Percentiles rank a stretch among this genome's conserved stretches.
phyloP scores from a whole-genome alignment of 2,888 invertebrate species.

The Brachynemurus nebulosus region DNA sequence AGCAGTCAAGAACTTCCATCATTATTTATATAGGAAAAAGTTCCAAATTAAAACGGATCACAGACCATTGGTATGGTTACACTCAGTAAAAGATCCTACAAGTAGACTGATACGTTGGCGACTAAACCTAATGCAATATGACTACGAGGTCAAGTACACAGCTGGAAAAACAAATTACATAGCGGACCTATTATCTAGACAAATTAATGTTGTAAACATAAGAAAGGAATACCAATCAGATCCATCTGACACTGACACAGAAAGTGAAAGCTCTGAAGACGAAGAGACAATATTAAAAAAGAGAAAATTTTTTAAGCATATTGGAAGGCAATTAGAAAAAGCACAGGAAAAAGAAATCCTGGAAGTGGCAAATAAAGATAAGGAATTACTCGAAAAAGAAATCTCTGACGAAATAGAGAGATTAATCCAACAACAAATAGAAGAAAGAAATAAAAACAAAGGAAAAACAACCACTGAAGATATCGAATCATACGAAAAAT shows the following conservation, averaged over 20 bases:
- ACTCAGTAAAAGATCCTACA: not conserved
- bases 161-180: not conserved
- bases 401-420: not conserved
- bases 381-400: not conserved
- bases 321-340: too few relatives aligned
- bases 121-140: not conserved
- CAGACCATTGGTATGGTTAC: not conserved
- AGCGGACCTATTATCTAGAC: not conserved
- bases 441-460: not conserved
- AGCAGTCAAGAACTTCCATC: not conserved
- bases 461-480: not conserved
- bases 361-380: not conserved
- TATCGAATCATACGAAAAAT: not conserved
- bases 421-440: not conserved
- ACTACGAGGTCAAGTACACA: not conserved
- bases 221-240: not conserved
- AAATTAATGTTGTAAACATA: too few relatives aligned
- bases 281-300: not conserved
- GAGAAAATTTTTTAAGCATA: not conserved
- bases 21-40: not conserved
- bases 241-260: not conserved
- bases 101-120: not conserved
- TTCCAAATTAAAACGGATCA: not conserved
- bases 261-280: not conserved
- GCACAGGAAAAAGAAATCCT: not conserved